Conservation (phyloP, 1,140 invertebrate genomes). For the Drosophila bocqueti region DNA sequence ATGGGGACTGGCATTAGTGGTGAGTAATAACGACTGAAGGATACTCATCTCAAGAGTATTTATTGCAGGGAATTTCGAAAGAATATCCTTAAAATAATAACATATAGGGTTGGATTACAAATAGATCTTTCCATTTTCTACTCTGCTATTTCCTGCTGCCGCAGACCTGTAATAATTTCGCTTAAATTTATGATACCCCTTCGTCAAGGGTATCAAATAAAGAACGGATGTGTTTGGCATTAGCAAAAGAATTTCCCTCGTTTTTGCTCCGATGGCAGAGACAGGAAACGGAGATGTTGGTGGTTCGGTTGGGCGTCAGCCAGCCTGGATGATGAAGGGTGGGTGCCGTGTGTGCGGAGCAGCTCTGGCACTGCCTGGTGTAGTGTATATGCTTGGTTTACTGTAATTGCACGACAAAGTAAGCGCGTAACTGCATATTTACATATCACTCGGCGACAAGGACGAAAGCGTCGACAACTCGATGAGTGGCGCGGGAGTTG, state of each 20-base stretch:
- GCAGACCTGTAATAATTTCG: conserved; percentile 49
- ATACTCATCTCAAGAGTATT: neutral
- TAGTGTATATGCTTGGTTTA: conserved; percentile 51
- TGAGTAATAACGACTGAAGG: neutral
- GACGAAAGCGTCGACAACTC: conserved; percentile 22
- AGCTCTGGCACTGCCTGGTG: conserved; percentile 5
- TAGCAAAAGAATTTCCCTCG: conserved; percentile 71
- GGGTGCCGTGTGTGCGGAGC: conserved; percentile 1
- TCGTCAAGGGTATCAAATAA: conserved; percentile 64
- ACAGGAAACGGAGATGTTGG: neutral
- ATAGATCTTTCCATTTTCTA: too few species aligned
- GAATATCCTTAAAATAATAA: neutral
- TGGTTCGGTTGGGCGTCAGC: neutral
- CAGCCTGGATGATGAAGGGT: conserved; percentile 5
- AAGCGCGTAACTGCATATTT: conserved; percentile 83
- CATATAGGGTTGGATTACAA: too few species aligned
- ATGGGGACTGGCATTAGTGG: neutral
- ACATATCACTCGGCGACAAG: conserved; percentile 71
- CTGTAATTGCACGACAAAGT: conserved; percentile 82
- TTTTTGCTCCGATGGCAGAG: conserved; percentile 52
- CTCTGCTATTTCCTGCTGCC: neutral
- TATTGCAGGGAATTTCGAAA: neutral
- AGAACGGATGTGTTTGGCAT: conserved; percentile 79
- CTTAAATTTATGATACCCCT: conserved; percentile 42
- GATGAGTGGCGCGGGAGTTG: conserved; percentile 1